Conservation (phyloP, 1,140 invertebrate genomes). For the Drosophila elegans region DNA sequence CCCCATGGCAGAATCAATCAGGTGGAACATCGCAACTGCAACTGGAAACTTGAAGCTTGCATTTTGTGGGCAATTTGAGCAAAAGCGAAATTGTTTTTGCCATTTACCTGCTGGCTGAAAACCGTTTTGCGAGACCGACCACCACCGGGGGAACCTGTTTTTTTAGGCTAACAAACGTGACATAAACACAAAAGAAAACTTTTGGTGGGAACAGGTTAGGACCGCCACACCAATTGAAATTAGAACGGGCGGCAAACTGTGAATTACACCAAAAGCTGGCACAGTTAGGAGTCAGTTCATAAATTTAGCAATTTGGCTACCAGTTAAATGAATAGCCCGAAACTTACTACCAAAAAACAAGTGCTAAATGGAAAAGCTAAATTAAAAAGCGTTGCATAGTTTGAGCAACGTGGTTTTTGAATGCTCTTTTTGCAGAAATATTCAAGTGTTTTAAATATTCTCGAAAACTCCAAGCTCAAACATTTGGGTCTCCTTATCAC, state of each 20-base stretch:
- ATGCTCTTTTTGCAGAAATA: background rate
- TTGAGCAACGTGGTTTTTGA: background rate
- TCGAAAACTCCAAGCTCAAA: background rate
- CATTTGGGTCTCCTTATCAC: background rate
- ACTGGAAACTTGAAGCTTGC: constrained; percentile 34
- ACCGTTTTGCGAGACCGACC: constrained; percentile 21
- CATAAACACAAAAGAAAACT: constrained; percentile 76
- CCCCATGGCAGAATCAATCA: constrained; percentile 48
- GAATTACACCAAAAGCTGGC: constrained; percentile 55
- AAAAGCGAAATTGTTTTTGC: constrained; percentile 73
- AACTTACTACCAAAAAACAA: constrained; percentile 5
- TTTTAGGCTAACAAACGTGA: constrained; percentile 68
- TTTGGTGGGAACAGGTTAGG: constrained; percentile 71
- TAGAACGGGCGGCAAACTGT: constrained; percentile 73
- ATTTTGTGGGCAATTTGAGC: constrained; percentile 48
- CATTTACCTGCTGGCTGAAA: constrained; percentile 37
- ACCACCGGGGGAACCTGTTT: constrained; percentile 64
- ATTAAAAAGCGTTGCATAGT: constrained; percentile 2
- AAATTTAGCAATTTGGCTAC: constrained; percentile 39
- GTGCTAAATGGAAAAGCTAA: constrained; percentile 2
- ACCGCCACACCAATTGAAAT: constrained; percentile 57
- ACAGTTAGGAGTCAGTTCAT: constrained; percentile 62
- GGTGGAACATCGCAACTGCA: constrained; percentile 45
- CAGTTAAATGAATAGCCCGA: constrained; percentile 32
- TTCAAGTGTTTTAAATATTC: background rate